Conservation (phyloP, 2,888 invertebrate genomes). For the Hypena proboscidalis region DNA sequence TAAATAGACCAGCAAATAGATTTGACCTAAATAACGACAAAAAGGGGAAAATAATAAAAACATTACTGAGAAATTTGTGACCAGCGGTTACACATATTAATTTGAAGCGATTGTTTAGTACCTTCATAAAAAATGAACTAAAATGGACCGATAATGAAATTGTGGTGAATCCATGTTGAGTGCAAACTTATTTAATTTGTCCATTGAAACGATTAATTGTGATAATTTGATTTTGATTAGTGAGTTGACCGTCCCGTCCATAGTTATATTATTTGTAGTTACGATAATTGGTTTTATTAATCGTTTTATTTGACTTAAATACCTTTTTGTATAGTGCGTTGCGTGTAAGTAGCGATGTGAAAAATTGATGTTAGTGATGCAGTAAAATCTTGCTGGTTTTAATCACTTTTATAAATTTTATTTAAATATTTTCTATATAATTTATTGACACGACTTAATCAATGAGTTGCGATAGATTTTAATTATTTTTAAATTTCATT, state of each 20-base stretch:
- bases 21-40: background rate
- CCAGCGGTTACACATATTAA: conserved; percentile 14
- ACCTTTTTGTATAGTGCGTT: conserved; percentile 11
- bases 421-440: conserved; percentile 27
- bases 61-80: background rate
- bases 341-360: too few relatives aligned
- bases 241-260: conserved; percentile 82
- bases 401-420: conserved; percentile 40
- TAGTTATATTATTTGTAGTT: conserved; percentile 64
- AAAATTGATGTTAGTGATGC: too few relatives aligned
- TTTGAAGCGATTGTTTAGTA: conserved; percentile 17
- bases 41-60: background rate
- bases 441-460: conserved; percentile 9
- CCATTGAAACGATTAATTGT: conserved; percentile 50
- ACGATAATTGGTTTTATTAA: conserved; percentile 31
- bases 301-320: conserved; percentile 35
- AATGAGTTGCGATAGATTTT: background rate
- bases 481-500: background rate
- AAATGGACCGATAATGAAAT: conserved; percentile 34
- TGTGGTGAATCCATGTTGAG: conserved; percentile 27
- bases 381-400: too few relatives aligned
- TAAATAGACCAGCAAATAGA: background rate
- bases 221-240: conserved; percentile 59
- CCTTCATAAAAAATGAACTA: conserved; percentile 29
- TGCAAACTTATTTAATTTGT: conserved; percentile 41